Base-by-base conservation (phyloP, 2,888 invertebrate genomes). In the Drosophila macrospina region DNA sequence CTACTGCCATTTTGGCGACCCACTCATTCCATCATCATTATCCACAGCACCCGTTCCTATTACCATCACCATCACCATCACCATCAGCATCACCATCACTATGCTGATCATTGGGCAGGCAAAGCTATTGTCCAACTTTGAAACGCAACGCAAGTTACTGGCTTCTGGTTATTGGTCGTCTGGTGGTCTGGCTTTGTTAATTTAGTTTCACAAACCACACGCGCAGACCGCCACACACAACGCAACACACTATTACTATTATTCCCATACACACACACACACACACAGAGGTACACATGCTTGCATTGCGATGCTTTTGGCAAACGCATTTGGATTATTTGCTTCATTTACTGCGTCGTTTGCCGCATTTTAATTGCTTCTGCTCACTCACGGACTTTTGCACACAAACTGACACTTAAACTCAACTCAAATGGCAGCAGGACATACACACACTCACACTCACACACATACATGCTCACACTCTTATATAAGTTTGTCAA, bases 311-410 rank as follows among this genome's bases (percentile, higher is more conserved):
- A 66, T 78, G 85, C 65, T 79, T 73, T 88, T 74, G 84, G 74
- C 81, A 67, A 88, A 88, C 89, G 87, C 87, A 88, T 88, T 88
- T 81, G 66, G 77, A 71, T 70, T 89, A 86, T 86, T 84, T 81
- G 87, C 85, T 86, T 86, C 88, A 88, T 86, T 86, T 86, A 88
- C 88, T 81, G 87, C 89, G 87, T 81, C 89, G 85, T 77, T 86
- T 88, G 85, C 85, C 88, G 89, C 85, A 88, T 86, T 86, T 86
- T 86, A 86, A 86, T 86, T 86, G 85, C 85, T 86, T 86, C 74
- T 88, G 74, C 89, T 68, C 74, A 72, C 83, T 73, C 69, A 85
- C 48, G 69, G 13, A 54, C 59, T 63, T 56, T 69, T 37, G 52
- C 32, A 57, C 57, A 60, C 55, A 57, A 45, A 20, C 59, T 32